phyloP scores from a whole-genome alignment of 2,113 vertebrate species.

The Myrmecophaga tridactyla region DNA sequence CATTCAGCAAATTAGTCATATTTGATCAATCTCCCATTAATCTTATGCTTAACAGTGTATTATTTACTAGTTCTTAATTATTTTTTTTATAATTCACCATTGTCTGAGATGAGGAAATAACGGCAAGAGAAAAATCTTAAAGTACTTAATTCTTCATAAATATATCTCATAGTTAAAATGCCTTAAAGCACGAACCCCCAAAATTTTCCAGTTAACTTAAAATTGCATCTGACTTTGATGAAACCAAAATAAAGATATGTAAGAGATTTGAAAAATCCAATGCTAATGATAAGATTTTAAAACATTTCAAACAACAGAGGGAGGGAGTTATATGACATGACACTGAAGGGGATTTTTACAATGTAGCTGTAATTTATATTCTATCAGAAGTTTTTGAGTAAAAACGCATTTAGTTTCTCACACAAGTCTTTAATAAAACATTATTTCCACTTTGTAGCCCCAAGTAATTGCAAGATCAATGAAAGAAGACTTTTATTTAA shows the following conservation, averaged over 20 bases:
- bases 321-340: neutral
- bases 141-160: constrained; percentile 13
- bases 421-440: neutral
- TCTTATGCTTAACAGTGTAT: neutral
- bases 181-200: neutral
- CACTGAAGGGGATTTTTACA: neutral
- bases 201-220: neutral
- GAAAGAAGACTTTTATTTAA: neutral
- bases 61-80: neutral
- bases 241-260: neutral
- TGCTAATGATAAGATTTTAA: neutral
- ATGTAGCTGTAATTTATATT: neutral
- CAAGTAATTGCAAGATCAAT: neutral
- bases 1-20: neutral
- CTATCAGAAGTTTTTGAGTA: neutral
- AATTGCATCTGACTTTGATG: constrained; percentile 16
- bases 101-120: neutral
- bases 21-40: neutral
- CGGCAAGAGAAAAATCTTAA: constrained; percentile 7
- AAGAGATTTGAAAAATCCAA: neutral
- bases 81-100: neutral
- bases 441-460: neutral
- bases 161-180: neutral
- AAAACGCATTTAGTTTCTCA: neutral
- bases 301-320: neutral